Evolutionary conservation across 92 coral and sea anemone genomes (phyloP), one percentile per base, ranked within the genome.

Genomic region (Phymanthus crucifer): DNA sequence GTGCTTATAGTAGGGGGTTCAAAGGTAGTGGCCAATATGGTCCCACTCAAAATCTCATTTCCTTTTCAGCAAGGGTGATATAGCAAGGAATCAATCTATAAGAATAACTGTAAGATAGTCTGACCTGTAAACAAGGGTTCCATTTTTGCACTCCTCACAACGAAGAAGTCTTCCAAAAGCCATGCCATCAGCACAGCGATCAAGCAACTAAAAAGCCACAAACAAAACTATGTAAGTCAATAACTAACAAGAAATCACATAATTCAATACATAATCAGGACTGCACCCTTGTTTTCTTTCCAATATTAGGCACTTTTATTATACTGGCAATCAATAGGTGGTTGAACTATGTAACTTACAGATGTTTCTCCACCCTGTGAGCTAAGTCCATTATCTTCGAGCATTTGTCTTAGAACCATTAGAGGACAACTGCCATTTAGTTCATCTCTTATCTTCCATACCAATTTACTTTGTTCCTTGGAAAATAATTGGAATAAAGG

Each of bases 121-220:
- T 43, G 18, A 94, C 99, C 95, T 86, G 72, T 86, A 93, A 6
- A 83, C 91, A 35, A 96, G 90, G 18, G 48, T 77, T 50, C 99
- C 99, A 40, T 77, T 85, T 36, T 85, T 87, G 71, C 99, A 96
- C 73, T 96, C 99, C 3, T 81, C 74, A 66, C 99, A 96, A 21
- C 82, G 93, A 66, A 87, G 83, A 66, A 96, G 79, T 69, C 89
- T 83, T 27, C 99, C 99, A 91, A 96, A 96, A 40, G 96, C 91
- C 90, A 96, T 89, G 27, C 99, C 99, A 89, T 95, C 99, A 45
- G 98, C 83, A 84, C 99, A 95, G 68, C 97, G 84, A 84, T 95
- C 91, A 65, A 95, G 90, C 23, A 95, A 76, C 99, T 95, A 37
- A 5, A n/a, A n/a, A 82, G 14, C 14, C 68, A 65, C 1, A 70